Conservation (phyloP, 2,113 vertebrate species). For the Petrocephalus zakoni region DNA sequence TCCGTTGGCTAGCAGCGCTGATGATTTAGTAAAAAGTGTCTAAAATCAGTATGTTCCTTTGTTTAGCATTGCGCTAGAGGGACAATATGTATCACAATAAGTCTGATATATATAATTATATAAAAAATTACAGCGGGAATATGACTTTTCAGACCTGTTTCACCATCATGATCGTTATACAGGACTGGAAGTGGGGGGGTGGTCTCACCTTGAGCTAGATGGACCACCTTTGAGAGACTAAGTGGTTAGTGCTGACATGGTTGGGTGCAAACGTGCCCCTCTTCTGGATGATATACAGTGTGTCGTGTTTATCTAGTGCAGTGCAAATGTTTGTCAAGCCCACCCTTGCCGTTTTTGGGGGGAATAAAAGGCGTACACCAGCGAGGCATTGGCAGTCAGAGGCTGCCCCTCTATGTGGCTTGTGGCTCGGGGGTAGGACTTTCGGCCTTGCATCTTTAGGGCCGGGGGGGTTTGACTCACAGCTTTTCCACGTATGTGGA, state of each 20-base stretch:
- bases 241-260: neutral
- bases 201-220: slow-evolving; percentile 5
- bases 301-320: neutral
- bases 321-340: slow-evolving; percentile 3
- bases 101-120: neutral
- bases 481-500: neutral
- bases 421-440: neutral
- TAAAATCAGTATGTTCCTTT: neutral
- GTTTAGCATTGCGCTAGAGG: neutral
- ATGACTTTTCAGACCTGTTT: neutral
- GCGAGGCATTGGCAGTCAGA: neutral
- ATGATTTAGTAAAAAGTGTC: neutral
- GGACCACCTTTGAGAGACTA: neutral
- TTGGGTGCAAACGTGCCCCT: neutral
- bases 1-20: neutral
- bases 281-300: slow-evolving; percentile 4
- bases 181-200: neutral
- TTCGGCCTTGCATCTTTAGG: neutral
- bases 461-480: neutral
- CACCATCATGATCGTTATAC: neutral
- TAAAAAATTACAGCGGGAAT: neutral
- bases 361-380: neutral
- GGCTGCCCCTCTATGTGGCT: neutral
- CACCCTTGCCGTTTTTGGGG: neutral
- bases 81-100: neutral